Percentiles rank a stretch among this genome's conserved stretches.
Conservation (phyloP, 2,888 invertebrate species). For the Epinotia bilunana region DNA sequence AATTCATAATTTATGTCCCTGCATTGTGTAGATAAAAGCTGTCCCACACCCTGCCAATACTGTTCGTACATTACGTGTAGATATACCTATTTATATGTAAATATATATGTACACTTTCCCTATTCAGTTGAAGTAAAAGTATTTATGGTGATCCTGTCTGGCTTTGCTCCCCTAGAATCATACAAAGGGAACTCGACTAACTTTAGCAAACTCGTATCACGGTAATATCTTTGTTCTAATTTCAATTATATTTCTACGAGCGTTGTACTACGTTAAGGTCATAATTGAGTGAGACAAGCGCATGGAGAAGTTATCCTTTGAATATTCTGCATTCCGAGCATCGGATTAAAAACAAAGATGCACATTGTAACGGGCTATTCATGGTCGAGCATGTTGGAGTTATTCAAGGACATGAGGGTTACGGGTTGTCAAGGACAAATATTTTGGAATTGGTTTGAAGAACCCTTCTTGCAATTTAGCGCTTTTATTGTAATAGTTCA, state of each 20-base stretch:
- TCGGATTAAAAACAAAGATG: conserved; percentile 31
- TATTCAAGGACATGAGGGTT: conserved; percentile 2
- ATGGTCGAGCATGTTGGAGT: conserved; percentile 11
- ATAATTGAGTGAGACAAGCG: conserved; percentile 10
- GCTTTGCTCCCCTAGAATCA: conserved; percentile 22
- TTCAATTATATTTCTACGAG: background rate
- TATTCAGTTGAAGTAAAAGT: conserved; percentile 16
- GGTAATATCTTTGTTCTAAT: background rate
- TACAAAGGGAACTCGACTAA: conserved; percentile 11
- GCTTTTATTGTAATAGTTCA: background rate
- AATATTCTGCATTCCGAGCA: conserved; percentile 31
- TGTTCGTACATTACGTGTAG: background rate
- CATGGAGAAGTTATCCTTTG: conserved; percentile 16
- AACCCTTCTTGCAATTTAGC: background rate
- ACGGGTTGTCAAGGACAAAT: background rate
- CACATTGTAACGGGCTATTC: conserved; percentile 6
- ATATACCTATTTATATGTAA: background rate
- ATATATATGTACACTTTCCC: background rate
- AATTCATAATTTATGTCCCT: conserved; percentile 9
- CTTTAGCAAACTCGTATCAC: conserved; percentile 16
- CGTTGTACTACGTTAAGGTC: background rate
- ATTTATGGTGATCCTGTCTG: conserved; percentile 32
- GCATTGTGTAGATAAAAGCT: conserved; percentile 13
- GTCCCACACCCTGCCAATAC: conserved; percentile 6
- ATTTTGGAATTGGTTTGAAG: background rate